Conservation (phyloP, 2,113 vertebrate genomes). For the Theropithecus gelada region DNA sequence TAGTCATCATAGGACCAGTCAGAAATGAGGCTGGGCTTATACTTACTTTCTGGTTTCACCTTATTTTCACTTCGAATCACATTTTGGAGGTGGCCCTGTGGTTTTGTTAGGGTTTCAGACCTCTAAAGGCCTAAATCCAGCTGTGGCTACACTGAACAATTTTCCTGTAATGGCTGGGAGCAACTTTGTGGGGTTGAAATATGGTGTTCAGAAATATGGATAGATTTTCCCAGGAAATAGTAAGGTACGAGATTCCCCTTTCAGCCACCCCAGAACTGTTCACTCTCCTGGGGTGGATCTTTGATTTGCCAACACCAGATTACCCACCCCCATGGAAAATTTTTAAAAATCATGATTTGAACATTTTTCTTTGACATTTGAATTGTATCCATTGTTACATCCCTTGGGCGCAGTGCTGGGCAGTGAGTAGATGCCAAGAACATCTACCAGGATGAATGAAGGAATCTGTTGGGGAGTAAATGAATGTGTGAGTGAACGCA, state of each 20-base stretch:
- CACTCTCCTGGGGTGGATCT: accelerated
- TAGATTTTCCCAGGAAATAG: background rate
- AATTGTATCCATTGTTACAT: background rate
- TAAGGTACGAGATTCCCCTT: background rate
- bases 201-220: accelerated
- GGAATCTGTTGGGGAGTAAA: background rate
- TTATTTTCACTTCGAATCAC: background rate
- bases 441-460: background rate
- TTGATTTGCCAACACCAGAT: background rate
- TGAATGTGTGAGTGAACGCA: background rate
- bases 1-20: background rate
- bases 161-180: background rate
- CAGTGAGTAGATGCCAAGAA: background rate
- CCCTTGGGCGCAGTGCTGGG: no score
- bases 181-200: background rate
- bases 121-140: background rate
- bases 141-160: accelerated
- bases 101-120: background rate
- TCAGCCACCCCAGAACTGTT: background rate
- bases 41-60: background rate
- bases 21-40: background rate
- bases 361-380: background rate
- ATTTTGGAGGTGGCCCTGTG: background rate
- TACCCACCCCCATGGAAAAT: background rate
- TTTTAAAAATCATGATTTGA: background rate